Evolutionary conservation across 2,888 invertebrate genomes (phyloP), one percentile per base, ranked within the genome.

Genomic region (Chaetoderma sp.): DNA sequence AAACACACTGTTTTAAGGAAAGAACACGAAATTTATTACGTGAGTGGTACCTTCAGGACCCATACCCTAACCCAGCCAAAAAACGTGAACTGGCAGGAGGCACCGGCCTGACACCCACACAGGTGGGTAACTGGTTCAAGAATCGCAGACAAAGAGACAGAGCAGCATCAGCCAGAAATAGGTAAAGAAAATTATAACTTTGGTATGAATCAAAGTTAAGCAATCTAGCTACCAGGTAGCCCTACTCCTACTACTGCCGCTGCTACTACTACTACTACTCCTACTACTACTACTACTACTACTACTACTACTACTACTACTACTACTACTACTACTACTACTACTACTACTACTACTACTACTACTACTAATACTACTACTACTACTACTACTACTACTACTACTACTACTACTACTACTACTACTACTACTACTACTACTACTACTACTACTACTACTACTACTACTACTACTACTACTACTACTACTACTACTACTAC

Each of bases 111-210:
- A 95, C 95, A 60, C 94, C 95, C 42, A 96, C 95, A 55, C 95
- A 95, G 88, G 95, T 95, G 68, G 94, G 94, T 60, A 95, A 95
- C 88, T 95, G 95, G 95, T 95, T 95, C 89, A 95, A 95, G 86
- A 95, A 95, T 87, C 89, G 94, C 67, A 88, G 95, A 78, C 95
- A 95, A 85, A 88, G 95, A 73, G 95, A 95, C 88, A 88, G 95
- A 73, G 94, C 95, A 23, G 95, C 94, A 21, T 94, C 97, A 62
- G 96, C 97, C 72, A 98, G 98, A 90, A 98, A 98, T 90, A 93
- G 96, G 92, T 97, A 90, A 49, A n/a, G n/a, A n/a, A n/a, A n/a
- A n/a, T n/a, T n/a, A n/a, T n/a, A n/a, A n/a, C n/a, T n/a, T n/a
- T n/a, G n/a, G n/a, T n/a, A n/a, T n/a, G n/a, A n/a, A n/a, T n/a